These are phyloP conservation scores for Notolepis coatsorum DNA, from an alignment of 2,797 vertebrate genomes.

Conservation along the genomic window DNA sequence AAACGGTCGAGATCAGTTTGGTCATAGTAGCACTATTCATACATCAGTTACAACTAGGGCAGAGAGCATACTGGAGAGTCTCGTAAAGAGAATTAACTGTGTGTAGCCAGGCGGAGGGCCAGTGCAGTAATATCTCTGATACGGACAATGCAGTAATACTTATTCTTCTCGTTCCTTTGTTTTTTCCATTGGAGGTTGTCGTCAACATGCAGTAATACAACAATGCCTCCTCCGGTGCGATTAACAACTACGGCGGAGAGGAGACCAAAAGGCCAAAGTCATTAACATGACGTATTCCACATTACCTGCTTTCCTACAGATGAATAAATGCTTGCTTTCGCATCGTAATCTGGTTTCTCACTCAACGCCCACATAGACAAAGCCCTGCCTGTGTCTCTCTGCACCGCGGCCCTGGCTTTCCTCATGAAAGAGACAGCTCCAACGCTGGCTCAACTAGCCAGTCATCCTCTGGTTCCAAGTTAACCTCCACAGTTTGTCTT, in stretches of 20 bases:
- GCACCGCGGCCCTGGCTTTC: slow-evolving; percentile 6
- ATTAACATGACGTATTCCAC: too few relatives aligned
- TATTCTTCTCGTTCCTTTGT: too few relatives aligned
- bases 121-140: not conserved
- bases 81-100: not conserved
- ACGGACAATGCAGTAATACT: too few relatives aligned
- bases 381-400: slow-evolving; percentile 39
- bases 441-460: slow-evolving; percentile 29
- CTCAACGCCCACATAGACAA: slow-evolving; percentile 33
- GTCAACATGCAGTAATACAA: too few relatives aligned
- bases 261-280: too few relatives aligned
- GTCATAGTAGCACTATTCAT: not conserved
- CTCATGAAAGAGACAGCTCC: slow-evolving; percentile 25
- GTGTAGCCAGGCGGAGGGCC: not conserved
- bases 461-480: slow-evolving; percentile 35
- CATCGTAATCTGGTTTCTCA: slow-evolving; percentile 32
- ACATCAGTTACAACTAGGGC: not conserved
- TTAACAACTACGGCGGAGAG: too few relatives aligned
- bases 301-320: slow-evolving; percentile 7
- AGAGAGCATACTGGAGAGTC: too few relatives aligned
- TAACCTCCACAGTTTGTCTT: slow-evolving; percentile 59
- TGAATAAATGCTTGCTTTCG: slow-evolving; percentile 6
- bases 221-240: too few relatives aligned
- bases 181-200: too few relatives aligned
- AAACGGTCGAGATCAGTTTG: not conserved